Percentiles rank a stretch among this genome's conserved stretches.
Evolutionary conservation across 2,888 invertebrate genomes (phyloP).

Genomic region (Oxytorus armatus): DNA sequence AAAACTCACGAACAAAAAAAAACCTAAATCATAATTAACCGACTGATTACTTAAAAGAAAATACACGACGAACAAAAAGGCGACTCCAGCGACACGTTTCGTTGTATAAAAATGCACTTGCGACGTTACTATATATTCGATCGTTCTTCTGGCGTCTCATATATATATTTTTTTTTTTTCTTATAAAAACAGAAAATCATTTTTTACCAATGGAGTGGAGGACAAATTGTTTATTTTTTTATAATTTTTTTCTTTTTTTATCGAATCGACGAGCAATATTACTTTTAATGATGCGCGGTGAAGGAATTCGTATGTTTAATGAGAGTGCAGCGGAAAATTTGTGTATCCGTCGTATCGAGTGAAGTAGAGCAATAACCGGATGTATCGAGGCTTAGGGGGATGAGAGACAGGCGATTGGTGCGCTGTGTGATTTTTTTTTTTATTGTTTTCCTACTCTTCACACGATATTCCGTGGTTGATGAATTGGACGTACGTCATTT

Average conservation of each 20-base stretch:
- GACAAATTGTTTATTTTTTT: slow-evolving; percentile 81
- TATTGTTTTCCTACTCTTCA: slow-evolving; percentile 9
- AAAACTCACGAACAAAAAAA: slow-evolving; percentile 32
- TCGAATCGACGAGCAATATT: too few species aligned
- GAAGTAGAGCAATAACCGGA: slow-evolving; percentile 55
- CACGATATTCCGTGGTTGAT: slow-evolving; percentile 30
- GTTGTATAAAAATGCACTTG: slow-evolving; percentile 53
- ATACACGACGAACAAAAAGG: slow-evolving; percentile 12
- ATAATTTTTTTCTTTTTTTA: too few species aligned
- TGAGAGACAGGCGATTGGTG: slow-evolving; percentile 60
- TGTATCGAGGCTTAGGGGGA: slow-evolving; percentile 52
- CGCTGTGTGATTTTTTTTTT: too few species aligned
- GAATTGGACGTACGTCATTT: slow-evolving; percentile 50
- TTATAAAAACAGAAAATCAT: slow-evolving; percentile 72
- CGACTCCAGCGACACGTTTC: too few species aligned
- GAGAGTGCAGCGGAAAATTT: slow-evolving; percentile 42
- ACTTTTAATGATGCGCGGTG: slow-evolving; percentile 70
- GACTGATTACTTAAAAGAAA: slow-evolving; percentile 78
- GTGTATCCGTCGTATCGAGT: slow-evolving; percentile 62
- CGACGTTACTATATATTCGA: slow-evolving; percentile 44
- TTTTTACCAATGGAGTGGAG: too few species aligned
- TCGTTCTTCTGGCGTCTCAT: slow-evolving; percentile 59
- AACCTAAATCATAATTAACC: slow-evolving; percentile 71
- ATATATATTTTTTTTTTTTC: slow-evolving; percentile 67
- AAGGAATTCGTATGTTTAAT: slow-evolving; percentile 14